Evolutionary conservation across 2,888 invertebrate species (phyloP), one percentile per base, ranked within the genome.

Genomic region (Acanthosepion pharaonis): DNA sequence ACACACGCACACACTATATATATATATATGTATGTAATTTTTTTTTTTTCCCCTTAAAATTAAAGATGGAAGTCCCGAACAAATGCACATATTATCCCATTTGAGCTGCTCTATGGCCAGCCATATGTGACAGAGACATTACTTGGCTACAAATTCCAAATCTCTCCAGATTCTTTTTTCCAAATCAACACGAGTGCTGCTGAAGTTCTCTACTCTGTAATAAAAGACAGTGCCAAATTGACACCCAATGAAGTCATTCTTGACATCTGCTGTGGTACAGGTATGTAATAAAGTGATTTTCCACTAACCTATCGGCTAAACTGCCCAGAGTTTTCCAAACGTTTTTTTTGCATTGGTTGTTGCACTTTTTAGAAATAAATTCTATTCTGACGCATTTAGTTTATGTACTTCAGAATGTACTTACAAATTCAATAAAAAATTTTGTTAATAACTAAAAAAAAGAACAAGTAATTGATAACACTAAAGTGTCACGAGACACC

Each of bases 91-190:
- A 25, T 49, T 6, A 59, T 64, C 15, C 94, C 94, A 18, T 94
- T 94, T 28, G 33, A 94, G 48, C 94, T 93, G 23, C 91, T 95
- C 42, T 51, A 49, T 55, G 95, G 95, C 5, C 51, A 94, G 42
- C 42, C 92, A 5, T 94, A 95, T 95, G 97, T 98, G 59, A 97
- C 97, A 91, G 98, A 98, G 96, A 96, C 96, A 9, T 94, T 97
- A 1, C 95, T 97, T 91, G 97, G 96, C 23, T 96, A 97, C 59
- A 96, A 97, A n/a, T 97, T 98, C 95, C 97, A 93, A 48, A 95
- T 95, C 20, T 95, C 95, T 1, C 98, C 98, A 1, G 97, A 97
- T 42, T 97, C 98, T 5, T 98, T 98, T 96, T 98, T 98, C 95
- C 98, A 98, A 94, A 94, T 94, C 33, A 95, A 95, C 94, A 95